Conservation (phyloP, 2,113 vertebrate genomes). For the Platycercus adscitus region DNA sequence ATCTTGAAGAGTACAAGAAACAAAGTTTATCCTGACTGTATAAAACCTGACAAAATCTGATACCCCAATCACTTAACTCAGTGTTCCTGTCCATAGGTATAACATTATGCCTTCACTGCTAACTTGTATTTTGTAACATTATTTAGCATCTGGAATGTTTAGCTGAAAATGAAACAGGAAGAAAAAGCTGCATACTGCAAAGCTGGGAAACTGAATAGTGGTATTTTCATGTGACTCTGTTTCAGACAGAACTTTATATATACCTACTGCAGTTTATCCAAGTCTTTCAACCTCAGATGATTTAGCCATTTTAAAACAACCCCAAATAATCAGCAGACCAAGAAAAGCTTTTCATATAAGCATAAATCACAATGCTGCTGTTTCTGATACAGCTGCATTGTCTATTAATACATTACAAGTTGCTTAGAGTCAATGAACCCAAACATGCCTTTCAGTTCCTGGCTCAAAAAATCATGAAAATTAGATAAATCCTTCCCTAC, state of each 20-base stretch:
- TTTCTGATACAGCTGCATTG: background rate
- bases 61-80: background rate
- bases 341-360: background rate
- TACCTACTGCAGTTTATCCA: background rate
- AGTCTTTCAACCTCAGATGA: background rate
- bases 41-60: background rate
- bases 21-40: background rate
- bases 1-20: background rate
- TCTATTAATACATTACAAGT: background rate
- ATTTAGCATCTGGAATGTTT: background rate
- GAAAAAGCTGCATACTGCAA: background rate
- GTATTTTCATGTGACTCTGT: background rate
- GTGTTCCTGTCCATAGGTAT: rapidly evolving
- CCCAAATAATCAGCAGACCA: background rate
- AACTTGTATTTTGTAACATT: background rate
- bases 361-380: background rate
- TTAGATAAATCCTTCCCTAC: background rate
- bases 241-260: background rate
- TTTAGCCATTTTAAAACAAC: background rate
- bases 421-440: background rate
- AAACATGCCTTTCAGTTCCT: background rate
- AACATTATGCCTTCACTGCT: background rate
- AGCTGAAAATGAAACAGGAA: background rate
- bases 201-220: background rate
- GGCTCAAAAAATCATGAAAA: background rate